Evolutionary conservation across 2,888 invertebrate species (phyloP).

Genomic region (Plagiodera versicolora): DNA sequence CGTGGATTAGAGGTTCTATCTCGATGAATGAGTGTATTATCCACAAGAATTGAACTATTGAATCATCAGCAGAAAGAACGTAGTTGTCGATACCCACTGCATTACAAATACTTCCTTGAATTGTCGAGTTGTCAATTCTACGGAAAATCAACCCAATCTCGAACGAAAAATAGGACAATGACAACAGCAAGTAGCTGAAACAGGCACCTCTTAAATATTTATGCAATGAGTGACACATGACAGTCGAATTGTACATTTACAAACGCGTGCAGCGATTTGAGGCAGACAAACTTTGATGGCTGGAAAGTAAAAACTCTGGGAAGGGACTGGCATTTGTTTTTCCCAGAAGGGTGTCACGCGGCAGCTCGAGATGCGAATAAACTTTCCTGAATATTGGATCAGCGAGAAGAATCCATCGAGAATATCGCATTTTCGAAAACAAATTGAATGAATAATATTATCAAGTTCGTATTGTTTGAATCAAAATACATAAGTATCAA

Average conservation of each 20-base stretch:
- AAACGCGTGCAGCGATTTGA: not conserved
- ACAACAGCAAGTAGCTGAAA: not conserved
- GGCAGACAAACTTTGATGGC: constrained; percentile 7
- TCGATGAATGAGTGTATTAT: too few species aligned
- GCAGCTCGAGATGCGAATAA: not conserved
- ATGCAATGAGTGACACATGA: constrained; percentile 6
- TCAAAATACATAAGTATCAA: too few species aligned
- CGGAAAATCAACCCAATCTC: not conserved
- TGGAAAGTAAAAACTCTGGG: not conserved
- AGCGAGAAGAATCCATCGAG: not conserved
- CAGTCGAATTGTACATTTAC: constrained; percentile 1
- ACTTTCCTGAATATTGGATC: not conserved
- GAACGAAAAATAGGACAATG: not conserved
- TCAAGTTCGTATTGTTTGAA: too few species aligned
- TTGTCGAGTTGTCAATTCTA: not conserved
- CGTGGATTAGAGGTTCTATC: too few species aligned
- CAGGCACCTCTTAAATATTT: constrained; percentile 13
- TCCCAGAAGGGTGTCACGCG: not conserved
- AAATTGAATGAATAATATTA: too few species aligned
- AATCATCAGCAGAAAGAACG: too few species aligned
- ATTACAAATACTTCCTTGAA: not conserved
- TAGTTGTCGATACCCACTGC: too few species aligned
- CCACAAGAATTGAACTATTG: too few species aligned
- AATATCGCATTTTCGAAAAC: not conserved
- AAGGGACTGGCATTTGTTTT: constrained; percentile 2